Conservation (phyloP, 2,888 invertebrate genomes). For the Orthosia incerta region DNA sequence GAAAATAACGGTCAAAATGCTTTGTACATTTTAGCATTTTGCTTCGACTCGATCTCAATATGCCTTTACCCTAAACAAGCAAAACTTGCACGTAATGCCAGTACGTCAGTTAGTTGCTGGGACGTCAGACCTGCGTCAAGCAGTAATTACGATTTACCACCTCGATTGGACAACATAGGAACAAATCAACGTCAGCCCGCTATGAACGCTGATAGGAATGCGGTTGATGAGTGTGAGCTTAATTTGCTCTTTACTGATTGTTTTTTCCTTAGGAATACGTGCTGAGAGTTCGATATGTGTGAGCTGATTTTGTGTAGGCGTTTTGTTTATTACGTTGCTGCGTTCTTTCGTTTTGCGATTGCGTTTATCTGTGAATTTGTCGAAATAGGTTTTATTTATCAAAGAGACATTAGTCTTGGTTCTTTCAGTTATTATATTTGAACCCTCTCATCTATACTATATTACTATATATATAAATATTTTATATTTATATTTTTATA, state of each 20-base stretch:
- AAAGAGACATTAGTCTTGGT: not conserved
- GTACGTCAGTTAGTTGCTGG: conserved; percentile 53
- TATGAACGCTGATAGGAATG: conserved; percentile 53
- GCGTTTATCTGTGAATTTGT: not conserved
- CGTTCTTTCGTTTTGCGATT: not conserved
- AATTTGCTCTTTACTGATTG: conserved; percentile 62
- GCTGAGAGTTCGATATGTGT: conserved; percentile 32
- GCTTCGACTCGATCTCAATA: not conserved
- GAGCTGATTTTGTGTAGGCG: not conserved
- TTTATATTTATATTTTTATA: too few species aligned
- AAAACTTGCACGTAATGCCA: conserved; percentile 33
- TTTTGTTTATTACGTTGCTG: not conserved
- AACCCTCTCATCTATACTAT: too few species aligned
- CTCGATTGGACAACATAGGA: conserved; percentile 75
- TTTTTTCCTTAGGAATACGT: conserved; percentile 49
- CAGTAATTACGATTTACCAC: conserved; percentile 81
- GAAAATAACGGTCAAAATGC: too few species aligned
- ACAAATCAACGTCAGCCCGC: conserved; percentile 74
- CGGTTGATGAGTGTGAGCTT: conserved; percentile 56
- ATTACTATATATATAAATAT: too few species aligned
- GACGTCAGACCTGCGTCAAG: conserved; percentile 78
- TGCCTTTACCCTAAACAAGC: conserved; percentile 16
- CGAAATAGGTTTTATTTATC: not conserved
- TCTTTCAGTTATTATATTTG: too few species aligned
- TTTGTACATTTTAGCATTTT: too few species aligned